phyloP scores from a whole-genome alignment of 1,140 invertebrate genomes.

The Dendrolimus kikuchii region DNA sequence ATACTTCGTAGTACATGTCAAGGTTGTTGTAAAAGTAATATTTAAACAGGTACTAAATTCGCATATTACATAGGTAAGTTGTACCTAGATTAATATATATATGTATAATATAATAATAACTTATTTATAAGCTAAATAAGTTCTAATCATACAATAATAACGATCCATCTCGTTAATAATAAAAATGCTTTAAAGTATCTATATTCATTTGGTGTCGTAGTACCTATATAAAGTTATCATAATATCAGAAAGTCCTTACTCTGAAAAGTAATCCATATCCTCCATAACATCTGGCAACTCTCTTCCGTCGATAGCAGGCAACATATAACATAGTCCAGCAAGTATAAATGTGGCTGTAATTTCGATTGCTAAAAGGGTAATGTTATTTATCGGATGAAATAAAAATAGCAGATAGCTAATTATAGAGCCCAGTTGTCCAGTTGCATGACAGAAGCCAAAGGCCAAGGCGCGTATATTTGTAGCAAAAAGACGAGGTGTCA shows the following conservation, averaged over 20 bases:
- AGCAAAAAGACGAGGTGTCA: slow-evolving; percentile 49
- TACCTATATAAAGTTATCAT: too few species aligned
- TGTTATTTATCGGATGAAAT: slow-evolving; percentile 22
- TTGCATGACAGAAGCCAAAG: slow-evolving; percentile 44
- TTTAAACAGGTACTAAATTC: too few species aligned
- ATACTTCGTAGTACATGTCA: too few species aligned
- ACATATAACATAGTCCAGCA: slow-evolving; percentile 23
- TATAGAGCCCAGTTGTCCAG: slow-evolving; percentile 44
- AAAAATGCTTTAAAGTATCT: too few species aligned
- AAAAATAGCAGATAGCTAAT: slow-evolving; percentile 35
- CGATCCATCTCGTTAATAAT: too few species aligned
- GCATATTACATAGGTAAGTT: too few species aligned
- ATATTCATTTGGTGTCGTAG: too few species aligned
- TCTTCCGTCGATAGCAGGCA: slow-evolving; percentile 48
- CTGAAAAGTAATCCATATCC: slow-evolving; percentile 61
- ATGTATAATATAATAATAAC: too few species aligned
- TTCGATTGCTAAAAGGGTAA: slow-evolving; percentile 21
- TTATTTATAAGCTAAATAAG: too few species aligned
- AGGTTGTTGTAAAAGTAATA: too few species aligned
- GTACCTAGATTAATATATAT: too few species aligned
- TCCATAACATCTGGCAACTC: slow-evolving; percentile 52
- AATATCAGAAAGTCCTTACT: slow-evolving; percentile 25
- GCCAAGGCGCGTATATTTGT: slow-evolving; percentile 43
- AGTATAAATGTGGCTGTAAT: slow-evolving; percentile 24
- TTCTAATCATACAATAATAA: too few species aligned